phyloP scores from a whole-genome alignment of 2,888 invertebrate genomes.

The Noctua comes region DNA sequence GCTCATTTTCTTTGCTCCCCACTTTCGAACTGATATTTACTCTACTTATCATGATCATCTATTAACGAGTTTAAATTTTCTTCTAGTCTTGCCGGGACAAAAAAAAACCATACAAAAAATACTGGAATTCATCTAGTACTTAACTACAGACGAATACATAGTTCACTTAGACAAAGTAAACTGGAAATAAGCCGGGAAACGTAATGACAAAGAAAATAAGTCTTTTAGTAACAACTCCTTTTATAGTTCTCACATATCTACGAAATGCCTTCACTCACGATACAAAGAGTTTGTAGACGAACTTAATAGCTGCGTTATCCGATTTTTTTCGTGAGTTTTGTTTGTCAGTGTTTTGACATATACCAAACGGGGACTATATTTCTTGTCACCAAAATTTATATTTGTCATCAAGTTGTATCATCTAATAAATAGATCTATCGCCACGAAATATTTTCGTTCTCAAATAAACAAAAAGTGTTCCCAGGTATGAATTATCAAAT shows the following conservation, averaged over 20 bases:
- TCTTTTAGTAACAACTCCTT: slow-evolving; percentile 1
- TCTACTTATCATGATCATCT: not conserved
- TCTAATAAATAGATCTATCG: too few species aligned
- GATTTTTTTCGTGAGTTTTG: not conserved
- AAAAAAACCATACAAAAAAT: too few species aligned
- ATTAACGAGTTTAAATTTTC: not conserved
- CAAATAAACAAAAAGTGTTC: too few species aligned
- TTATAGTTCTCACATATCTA: not conserved
- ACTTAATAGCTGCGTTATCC: not conserved
- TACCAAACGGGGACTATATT: too few species aligned
- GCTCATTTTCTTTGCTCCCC: not conserved
- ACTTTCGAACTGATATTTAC: not conserved
- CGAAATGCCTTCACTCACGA: slow-evolving; percentile 15
- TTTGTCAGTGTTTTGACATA: not conserved
- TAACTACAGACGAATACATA: slow-evolving; percentile 9
- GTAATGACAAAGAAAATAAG: slow-evolving; percentile 35
- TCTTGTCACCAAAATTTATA: too few species aligned
- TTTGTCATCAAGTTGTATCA: too few species aligned
- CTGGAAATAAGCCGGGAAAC: slow-evolving; percentile 8
- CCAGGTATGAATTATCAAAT: too few species aligned
- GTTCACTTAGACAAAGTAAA: slow-evolving; percentile 21
- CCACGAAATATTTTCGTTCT: too few species aligned
- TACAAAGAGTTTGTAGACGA: not conserved
- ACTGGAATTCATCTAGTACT: not conserved
- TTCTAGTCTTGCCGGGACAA: too few species aligned